These are phyloP conservation scores for Raja brachyura DNA, from an alignment of 2,113 vertebrate genomes.

Conservation along the genomic window DNA sequence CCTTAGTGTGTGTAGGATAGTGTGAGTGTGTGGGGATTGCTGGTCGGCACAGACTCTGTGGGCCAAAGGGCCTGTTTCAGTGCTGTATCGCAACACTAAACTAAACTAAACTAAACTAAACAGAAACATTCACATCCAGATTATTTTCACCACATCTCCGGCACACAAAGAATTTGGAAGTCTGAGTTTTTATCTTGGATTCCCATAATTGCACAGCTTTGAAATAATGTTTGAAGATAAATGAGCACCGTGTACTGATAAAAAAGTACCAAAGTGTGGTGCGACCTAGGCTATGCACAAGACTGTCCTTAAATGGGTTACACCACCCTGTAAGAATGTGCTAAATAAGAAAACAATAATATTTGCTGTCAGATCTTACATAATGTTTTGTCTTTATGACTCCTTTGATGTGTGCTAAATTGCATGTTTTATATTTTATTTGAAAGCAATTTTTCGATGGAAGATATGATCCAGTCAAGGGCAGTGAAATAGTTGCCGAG, in stretches of 20 bases:
- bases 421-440: background rate
- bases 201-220: background rate
- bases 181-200: slow-evolving; percentile 29
- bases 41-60: too few relatives aligned
- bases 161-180: background rate
- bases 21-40: too few relatives aligned
- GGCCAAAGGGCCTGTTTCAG: too few relatives aligned
- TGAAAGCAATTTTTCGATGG: background rate
- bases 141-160: slow-evolving; percentile 9
- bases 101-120: background rate
- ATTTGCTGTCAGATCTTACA: background rate
- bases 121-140: slow-evolving; percentile 18
- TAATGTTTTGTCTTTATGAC: background rate
- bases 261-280: background rate
- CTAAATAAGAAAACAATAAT: background rate
- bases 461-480: background rate
- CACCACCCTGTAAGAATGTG: background rate
- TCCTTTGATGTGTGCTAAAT: background rate
- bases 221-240: slow-evolving; percentile 13
- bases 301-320: background rate
- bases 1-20: too few relatives aligned
- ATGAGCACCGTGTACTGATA: background rate
- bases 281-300: background rate
- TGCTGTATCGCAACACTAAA: too few relatives aligned
- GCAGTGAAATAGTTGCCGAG: background rate